These are phyloP conservation scores for Phyto melanocephala DNA, from an alignment of 2,888 invertebrate genomes.

Conservation along the genomic window DNA sequence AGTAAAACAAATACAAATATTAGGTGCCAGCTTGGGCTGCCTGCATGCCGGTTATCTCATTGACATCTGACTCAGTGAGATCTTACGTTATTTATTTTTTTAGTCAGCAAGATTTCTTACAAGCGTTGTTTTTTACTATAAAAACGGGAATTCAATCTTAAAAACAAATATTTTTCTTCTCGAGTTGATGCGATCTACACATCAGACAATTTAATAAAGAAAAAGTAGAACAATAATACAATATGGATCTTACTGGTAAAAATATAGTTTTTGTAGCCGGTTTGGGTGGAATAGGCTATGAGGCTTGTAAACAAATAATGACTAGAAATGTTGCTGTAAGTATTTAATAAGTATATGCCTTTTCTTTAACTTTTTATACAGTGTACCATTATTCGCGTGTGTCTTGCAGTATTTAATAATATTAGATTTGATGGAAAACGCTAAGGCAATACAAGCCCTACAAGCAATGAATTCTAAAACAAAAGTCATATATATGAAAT, in stretches of 20 bases:
- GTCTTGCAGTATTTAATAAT: constrained; percentile 64
- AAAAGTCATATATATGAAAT: constrained; percentile 58
- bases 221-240: neutral
- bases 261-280: constrained; percentile 67
- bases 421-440: constrained; percentile 64
- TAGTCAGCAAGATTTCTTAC: neutral
- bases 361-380: neutral
- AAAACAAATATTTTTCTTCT: neutral
- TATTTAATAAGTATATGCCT: neutral
- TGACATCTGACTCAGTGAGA: constrained; percentile 38
- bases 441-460: constrained; percentile 45
- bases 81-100: neutral
- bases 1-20: neutral
- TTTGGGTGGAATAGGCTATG: constrained; percentile 68
- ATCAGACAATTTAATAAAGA: neutral
- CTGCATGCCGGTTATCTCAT: constrained; percentile 15
- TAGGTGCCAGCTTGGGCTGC: neutral
- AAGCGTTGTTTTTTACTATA: constrained; percentile 10
- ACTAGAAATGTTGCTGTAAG: constrained; percentile 65
- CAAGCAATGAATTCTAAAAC: constrained; percentile 51
- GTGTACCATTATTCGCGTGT: neutral
- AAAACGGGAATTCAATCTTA: neutral
- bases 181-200: neutral
- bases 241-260: constrained; percentile 64
- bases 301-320: constrained; percentile 66